These are phyloP conservation scores for Blastomussa wellsi DNA, from an alignment of 92 coral and sea anemone genomes.

Conservation along the genomic window DNA sequence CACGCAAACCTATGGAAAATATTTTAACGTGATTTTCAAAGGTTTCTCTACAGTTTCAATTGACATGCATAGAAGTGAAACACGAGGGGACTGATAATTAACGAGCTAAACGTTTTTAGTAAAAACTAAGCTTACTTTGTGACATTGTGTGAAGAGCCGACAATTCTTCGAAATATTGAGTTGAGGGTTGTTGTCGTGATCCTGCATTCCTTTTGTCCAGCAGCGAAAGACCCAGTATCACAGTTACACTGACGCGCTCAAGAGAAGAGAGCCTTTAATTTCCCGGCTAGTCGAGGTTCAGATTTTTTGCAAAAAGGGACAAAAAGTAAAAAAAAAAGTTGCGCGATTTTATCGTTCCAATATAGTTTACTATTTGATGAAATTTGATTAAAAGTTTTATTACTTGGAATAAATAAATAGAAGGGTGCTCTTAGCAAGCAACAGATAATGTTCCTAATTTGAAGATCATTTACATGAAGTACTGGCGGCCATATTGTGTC, in stretches of 20 bases:
- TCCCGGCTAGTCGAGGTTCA: neutral
- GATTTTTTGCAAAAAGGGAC: neutral
- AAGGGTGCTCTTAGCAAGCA: neutral
- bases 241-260: neutral
- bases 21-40: neutral
- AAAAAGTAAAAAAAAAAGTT: neutral
- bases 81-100: neutral
- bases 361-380: neutral
- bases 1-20: neutral
- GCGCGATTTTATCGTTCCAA: neutral
- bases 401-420: neutral
- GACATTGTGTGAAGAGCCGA: neutral
- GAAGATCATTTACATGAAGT: conserved; percentile 3
- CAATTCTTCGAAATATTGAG: neutral
- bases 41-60: neutral
- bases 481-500: conserved; percentile 15
- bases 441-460: conserved; percentile 10
- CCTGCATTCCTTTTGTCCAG: conserved; percentile 1
- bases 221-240: neutral
- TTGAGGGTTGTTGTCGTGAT: too few relatives aligned
- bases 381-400: too few relatives aligned
- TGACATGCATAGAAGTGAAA: too few relatives aligned
- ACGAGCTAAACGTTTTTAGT: neutral
- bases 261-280: neutral
- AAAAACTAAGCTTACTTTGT: neutral